These are phyloP conservation scores for Synanthedon vespiformis DNA, from an alignment of 2,888 invertebrate species.

Conservation along the genomic window DNA sequence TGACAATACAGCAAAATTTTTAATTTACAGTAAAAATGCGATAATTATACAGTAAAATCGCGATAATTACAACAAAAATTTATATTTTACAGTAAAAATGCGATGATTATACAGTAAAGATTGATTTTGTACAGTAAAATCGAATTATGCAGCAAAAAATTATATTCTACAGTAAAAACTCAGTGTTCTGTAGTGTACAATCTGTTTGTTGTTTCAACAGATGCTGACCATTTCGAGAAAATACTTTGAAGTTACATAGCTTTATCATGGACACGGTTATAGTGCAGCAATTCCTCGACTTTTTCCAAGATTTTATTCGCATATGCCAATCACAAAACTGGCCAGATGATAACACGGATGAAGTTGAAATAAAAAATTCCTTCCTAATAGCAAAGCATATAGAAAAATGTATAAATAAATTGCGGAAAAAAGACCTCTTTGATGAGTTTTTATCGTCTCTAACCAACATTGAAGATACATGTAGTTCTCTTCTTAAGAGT, in stretches of 20 bases:
- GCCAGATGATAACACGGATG: slow-evolving; percentile 45
- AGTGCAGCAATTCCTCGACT: slow-evolving; percentile 55
- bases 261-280: slow-evolving; percentile 43
- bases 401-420: slow-evolving; percentile 59
- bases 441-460: slow-evolving; percentile 45
- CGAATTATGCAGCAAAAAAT: too few relatives aligned
- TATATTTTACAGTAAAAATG: too few relatives aligned
- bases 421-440: slow-evolving; percentile 47
- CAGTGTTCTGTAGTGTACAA: neutral
- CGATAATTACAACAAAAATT: too few relatives aligned
- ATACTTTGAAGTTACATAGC: slow-evolving; percentile 52
- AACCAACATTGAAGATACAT: slow-evolving; percentile 20
- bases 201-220: slow-evolving; percentile 37
- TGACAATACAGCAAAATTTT: too few relatives aligned
- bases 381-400: slow-evolving; percentile 67
- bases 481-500: slow-evolving; percentile 24
- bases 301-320: slow-evolving; percentile 64
- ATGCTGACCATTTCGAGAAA: slow-evolving; percentile 39
- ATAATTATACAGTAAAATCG: too few relatives aligned
- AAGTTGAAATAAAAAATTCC: slow-evolving; percentile 59
- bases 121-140: too few relatives aligned
- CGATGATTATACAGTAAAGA: too few relatives aligned
- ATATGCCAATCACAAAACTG: slow-evolving; percentile 60
- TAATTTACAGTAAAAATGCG: too few relatives aligned
- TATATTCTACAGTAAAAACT: too few relatives aligned